Conservation (phyloP, 2,888 invertebrate species). For the Orthonychiurus folsomi region DNA sequence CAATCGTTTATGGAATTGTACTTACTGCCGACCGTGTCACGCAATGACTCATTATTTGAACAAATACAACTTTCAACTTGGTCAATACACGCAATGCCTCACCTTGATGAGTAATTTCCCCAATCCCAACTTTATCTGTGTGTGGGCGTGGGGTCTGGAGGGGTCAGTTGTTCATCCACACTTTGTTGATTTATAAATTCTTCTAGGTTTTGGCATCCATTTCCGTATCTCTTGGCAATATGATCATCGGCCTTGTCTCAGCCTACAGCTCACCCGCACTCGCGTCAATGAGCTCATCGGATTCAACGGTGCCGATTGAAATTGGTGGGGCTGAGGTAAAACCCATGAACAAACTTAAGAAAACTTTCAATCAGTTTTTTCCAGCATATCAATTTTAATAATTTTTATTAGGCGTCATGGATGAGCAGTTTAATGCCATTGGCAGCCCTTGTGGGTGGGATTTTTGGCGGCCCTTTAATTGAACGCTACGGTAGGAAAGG, state of each 20-base stretch:
- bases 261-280: conserved; percentile 63
- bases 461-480: conserved; percentile 71
- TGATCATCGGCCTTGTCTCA: conserved; percentile 79
- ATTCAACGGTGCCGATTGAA: conserved; percentile 21
- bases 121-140: too few species aligned
- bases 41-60: too few species aligned
- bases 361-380: too few species aligned
- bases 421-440: conserved; percentile 80
- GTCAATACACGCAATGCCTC: too few species aligned
- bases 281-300: conserved; percentile 21
- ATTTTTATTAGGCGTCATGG: conserved; percentile 60
- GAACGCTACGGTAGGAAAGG: conserved; percentile 70
- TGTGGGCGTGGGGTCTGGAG: too few species aligned
- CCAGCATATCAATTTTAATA: too few species aligned
- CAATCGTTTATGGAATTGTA: too few species aligned
- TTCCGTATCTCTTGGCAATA: conserved; percentile 75
- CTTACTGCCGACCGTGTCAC: too few species aligned
- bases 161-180: too few species aligned
- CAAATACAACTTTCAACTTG: too few species aligned
- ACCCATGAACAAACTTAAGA: too few species aligned
- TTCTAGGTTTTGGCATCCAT: conserved; percentile 71
- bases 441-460: conserved; percentile 70
- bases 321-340: conserved; percentile 24
- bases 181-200: conserved; percentile 14
- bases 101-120: too few species aligned